These are phyloP conservation scores for Nephrotoma guestfalica DNA, from an alignment of 2,888 invertebrate species.

Conservation along the genomic window DNA sequence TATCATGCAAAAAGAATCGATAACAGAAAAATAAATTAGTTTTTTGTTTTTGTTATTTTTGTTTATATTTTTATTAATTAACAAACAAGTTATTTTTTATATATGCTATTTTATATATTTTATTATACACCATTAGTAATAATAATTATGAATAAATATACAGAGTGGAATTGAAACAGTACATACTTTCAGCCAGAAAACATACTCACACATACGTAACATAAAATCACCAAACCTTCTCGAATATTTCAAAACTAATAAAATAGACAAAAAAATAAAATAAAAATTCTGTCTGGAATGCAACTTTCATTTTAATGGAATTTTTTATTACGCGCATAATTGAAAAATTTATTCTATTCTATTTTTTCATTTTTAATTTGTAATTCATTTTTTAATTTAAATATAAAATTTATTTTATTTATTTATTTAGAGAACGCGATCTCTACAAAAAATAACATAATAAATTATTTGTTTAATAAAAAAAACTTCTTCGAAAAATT, in stretches of 20 bases:
- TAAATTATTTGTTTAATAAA: neutral
- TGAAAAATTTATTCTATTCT: neutral
- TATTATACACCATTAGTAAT: neutral
- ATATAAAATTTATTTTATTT: neutral
- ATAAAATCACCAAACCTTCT: neutral
- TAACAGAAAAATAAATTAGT: conserved; percentile 4
- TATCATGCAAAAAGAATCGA: conserved; percentile 4
- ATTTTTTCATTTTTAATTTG: neutral
- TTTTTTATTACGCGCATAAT: neutral
- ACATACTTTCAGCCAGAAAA: neutral
- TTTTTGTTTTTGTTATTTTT: neutral
- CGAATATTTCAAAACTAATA: neutral
- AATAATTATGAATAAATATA: neutral
- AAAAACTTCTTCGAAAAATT: neutral
- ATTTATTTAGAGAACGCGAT: neutral
- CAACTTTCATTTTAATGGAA: neutral
- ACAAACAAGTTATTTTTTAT: neutral
- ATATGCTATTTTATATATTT: neutral
- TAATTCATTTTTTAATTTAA: neutral
- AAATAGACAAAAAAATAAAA: neutral
- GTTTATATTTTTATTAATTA: conserved; percentile 2
- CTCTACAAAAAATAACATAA: neutral
- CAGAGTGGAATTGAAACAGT: neutral
- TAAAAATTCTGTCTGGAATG: neutral
- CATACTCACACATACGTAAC: neutral